These are phyloP conservation scores for Xylocopa sonorina DNA, from an alignment of 1,140 invertebrate genomes.

Conservation along the genomic window DNA sequence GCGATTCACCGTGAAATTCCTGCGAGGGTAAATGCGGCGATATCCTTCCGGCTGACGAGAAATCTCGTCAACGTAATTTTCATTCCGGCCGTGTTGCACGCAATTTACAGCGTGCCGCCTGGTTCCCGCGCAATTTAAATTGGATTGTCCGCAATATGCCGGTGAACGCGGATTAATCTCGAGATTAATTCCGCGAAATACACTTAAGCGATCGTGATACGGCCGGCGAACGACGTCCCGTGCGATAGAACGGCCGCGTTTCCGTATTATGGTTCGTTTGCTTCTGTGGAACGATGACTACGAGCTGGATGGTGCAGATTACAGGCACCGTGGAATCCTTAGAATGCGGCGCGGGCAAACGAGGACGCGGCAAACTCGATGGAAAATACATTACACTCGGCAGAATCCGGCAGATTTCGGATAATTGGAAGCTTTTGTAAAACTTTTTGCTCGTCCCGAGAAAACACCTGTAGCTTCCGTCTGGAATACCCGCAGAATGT, in stretches of 20 bases:
- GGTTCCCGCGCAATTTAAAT: slow-evolving; percentile 54
- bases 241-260: slow-evolving; percentile 16
- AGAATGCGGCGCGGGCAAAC: too few relatives aligned
- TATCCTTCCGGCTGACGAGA: slow-evolving; percentile 47
- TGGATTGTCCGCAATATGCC: slow-evolving; percentile 48
- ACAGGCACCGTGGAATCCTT: background rate
- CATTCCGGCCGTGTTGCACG: slow-evolving; percentile 53
- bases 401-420: too few relatives aligned
- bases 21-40: slow-evolving; percentile 16
- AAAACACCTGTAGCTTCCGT: too few relatives aligned
- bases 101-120: slow-evolving; percentile 50
- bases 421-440: too few relatives aligned
- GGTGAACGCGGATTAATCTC: slow-evolving; percentile 57
- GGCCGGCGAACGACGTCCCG: slow-evolving; percentile 20
- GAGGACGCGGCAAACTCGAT: too few relatives aligned
- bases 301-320: background rate
- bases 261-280: background rate
- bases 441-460: too few relatives aligned
- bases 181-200: slow-evolving; percentile 62
- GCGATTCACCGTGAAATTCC: slow-evolving; percentile 1
- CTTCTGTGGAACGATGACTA: background rate
- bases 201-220: slow-evolving; percentile 55
- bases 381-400: too few relatives aligned
- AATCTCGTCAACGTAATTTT: slow-evolving; percentile 61
- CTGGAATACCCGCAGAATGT: too few relatives aligned